Percentiles rank a stretch among this genome's conserved stretches.
Conservation (phyloP, 1,140 invertebrate species). For the Sycobia sp. region DNA sequence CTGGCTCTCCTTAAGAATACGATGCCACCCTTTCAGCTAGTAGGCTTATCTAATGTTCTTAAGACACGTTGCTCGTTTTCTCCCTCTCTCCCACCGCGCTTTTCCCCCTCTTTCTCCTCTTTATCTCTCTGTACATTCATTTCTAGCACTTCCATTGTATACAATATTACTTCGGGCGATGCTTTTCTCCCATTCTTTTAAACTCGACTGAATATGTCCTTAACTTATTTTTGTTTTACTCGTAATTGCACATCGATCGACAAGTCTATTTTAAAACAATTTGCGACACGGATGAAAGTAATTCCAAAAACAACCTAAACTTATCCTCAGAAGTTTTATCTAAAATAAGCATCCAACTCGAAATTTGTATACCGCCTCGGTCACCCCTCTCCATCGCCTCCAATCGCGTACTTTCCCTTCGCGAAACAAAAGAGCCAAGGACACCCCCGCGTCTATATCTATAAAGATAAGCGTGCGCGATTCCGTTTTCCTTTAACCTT, state of each 20-base stretch:
- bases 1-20: background rate
- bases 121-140: background rate
- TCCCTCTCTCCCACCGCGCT: background rate
- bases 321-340: no score
- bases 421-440: no score
- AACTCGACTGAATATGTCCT: background rate
- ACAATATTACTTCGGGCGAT: background rate
- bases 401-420: no score
- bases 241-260: no score
- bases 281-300: background rate
- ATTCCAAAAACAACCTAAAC: no score
- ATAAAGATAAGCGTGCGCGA: slow-evolving; percentile 12
- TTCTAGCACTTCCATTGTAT: background rate
- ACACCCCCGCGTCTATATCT: no score
- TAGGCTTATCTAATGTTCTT: slow-evolving; percentile 28
- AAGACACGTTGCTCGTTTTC: slow-evolving; percentile 11
- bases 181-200: background rate
- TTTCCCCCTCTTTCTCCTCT: background rate
- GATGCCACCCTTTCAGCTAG: slow-evolving; percentile 5
- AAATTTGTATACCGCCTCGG: no score
- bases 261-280: background rate
- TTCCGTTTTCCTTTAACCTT: slow-evolving; percentile 19
- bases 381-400: no score
- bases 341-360: no score
- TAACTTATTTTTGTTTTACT: background rate